These are phyloP conservation scores for Falco peregrinus DNA, from an alignment of 2,797 vertebrate genomes.

Conservation along the genomic window DNA sequence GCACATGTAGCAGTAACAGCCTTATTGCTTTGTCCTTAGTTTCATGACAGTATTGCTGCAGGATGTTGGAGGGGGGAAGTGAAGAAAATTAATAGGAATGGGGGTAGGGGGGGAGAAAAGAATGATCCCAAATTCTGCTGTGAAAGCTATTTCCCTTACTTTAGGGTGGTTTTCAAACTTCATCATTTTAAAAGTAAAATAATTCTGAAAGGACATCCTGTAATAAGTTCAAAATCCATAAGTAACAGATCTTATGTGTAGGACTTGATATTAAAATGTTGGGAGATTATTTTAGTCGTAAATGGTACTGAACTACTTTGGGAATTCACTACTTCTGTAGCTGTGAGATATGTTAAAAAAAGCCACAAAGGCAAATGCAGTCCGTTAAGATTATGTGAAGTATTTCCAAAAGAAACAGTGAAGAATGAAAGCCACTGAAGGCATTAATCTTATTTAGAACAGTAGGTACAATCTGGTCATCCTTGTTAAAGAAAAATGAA, in stretches of 20 bases:
- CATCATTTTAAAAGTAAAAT: background rate
- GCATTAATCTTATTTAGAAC: constrained; percentile 48
- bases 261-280: background rate
- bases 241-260: background rate
- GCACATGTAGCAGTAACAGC: background rate
- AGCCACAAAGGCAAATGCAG: background rate
- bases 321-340: background rate
- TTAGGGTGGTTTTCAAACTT: background rate
- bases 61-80: background rate
- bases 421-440: constrained; percentile 3
- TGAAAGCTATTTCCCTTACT: background rate
- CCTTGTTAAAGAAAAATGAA: constrained; percentile 38
- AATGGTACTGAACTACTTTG: background rate
- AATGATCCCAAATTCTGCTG: background rate
- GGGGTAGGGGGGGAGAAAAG: background rate
- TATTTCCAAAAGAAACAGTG: background rate
- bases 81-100: background rate
- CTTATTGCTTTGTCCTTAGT: background rate
- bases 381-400: background rate
- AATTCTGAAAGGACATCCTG: background rate
- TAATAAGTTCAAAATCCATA: background rate
- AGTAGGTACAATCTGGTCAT: constrained; percentile 43
- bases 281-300: background rate
- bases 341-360: too few relatives aligned
- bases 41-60: background rate